A percentile compares a stretch with the other conserved stretches of the same genome.
phyloP scores from a whole-genome alignment of 2,113 vertebrate genomes.

The Bubo blakistoni region DNA sequence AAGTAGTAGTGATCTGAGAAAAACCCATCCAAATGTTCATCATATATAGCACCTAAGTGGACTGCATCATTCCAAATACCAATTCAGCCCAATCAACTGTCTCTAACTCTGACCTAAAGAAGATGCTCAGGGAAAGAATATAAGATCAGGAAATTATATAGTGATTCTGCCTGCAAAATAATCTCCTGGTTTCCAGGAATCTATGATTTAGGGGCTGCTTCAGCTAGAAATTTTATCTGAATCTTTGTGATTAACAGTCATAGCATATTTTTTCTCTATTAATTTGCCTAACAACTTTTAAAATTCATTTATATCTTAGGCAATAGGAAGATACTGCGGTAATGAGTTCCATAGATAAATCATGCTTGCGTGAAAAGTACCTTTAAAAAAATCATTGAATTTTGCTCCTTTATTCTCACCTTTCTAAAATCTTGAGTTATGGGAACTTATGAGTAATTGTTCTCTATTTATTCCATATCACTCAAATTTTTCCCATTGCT shows the following conservation, averaged over 20 bases:
- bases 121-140: background rate
- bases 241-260: background rate
- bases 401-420: background rate
- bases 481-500: background rate
- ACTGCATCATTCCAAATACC: background rate
- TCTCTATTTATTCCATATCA: background rate
- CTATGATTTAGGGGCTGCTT: background rate
- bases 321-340: background rate
- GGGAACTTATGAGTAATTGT: background rate
- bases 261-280: background rate
- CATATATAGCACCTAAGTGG: fast-evolving
- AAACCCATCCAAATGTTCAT: background rate
- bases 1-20: background rate
- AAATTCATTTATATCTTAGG: background rate
- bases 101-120: background rate
- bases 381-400: background rate
- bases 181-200: background rate
- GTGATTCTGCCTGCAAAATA: background rate
- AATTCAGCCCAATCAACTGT: background rate
- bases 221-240: background rate
- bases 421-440: background rate
- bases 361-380: background rate
- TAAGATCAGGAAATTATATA: background rate
- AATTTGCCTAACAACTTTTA: background rate
- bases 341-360: background rate